phyloP scores from a whole-genome alignment of 53 echinoderm and acorn worm species.

The Antedon mediterranea region DNA sequence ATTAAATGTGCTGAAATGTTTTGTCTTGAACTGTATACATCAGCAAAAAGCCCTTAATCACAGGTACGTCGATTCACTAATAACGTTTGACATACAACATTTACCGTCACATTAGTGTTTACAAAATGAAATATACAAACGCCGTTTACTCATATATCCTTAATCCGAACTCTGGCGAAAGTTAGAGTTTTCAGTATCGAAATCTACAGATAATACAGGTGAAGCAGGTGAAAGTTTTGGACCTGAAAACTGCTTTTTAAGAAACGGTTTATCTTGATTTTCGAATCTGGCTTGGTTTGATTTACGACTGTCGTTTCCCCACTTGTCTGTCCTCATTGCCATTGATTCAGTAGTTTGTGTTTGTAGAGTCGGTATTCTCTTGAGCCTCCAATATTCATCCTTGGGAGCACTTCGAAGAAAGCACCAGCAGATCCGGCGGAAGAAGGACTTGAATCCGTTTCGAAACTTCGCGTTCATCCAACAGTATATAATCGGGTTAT shows the following conservation, averaged over 20 bases:
- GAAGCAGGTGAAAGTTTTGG: background rate
- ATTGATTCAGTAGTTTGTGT: conserved; percentile 24
- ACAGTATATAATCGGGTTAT: conserved; percentile 91
- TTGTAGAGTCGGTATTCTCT: conserved; percentile 18
- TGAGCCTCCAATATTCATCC: conserved; percentile 18
- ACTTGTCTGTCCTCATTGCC: conserved; percentile 17
- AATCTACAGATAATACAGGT: background rate
- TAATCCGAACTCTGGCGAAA: background rate
- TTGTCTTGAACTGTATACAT: too few relatives aligned
- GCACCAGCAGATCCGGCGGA: conserved; percentile 20
- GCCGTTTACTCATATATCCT: too few relatives aligned
- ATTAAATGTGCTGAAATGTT: too few relatives aligned
- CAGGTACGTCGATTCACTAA: too few relatives aligned
- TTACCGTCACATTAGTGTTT: too few relatives aligned
- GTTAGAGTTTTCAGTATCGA: background rate
- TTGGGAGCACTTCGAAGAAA: background rate
- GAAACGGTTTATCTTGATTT: background rate
- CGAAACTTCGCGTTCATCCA: conserved; percentile 95
- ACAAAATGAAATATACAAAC: too few relatives aligned
- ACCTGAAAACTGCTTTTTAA: background rate
- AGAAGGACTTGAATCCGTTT: conserved; percentile 74
- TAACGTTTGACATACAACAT: too few relatives aligned
- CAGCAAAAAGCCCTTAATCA: too few relatives aligned
- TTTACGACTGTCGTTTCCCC: conserved; percentile 16
- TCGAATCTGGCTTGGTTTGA: background rate